Evolutionary conservation across 2,113 vertebrate species (phyloP).

Genomic region (Montifringilla adamsi): DNA sequence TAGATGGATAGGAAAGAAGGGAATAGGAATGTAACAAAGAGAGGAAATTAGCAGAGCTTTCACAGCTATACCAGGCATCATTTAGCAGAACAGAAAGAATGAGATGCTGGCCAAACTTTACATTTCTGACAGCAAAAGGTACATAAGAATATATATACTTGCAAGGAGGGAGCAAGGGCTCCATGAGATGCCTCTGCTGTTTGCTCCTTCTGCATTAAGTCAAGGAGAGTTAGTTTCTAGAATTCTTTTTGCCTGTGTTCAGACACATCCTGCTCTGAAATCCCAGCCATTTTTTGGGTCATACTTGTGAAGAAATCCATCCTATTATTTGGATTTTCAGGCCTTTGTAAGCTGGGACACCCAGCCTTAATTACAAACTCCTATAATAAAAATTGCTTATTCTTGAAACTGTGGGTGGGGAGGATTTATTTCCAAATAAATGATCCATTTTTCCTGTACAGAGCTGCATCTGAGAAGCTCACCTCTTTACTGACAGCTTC

Average conservation of each 20-base stretch:
- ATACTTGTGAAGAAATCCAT: neutral
- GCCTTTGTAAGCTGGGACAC: neutral
- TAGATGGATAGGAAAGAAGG: neutral
- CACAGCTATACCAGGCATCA: neutral
- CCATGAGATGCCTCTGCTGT: fast-evolving
- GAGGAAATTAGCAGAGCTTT: neutral
- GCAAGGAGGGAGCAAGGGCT: neutral
- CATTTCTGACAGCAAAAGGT: neutral
- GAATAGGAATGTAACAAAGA: neutral
- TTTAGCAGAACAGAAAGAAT: neutral
- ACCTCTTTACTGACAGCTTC: neutral
- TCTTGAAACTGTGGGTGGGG: neutral
- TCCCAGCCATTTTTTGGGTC: neutral
- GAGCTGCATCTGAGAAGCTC: neutral
- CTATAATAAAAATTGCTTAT: neutral
- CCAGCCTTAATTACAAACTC: neutral
- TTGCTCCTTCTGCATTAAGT: neutral
- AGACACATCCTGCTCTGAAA: neutral
- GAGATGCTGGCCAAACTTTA: neutral
- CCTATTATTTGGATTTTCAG: neutral
- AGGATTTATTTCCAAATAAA: neutral
- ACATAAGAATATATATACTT: neutral
- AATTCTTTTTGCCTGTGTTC: neutral
- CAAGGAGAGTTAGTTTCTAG: neutral
- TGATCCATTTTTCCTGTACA: neutral